Base-by-base conservation (phyloP, 2,797 vertebrate genomes). In the Melanotaenia parkinsoni region DNA sequence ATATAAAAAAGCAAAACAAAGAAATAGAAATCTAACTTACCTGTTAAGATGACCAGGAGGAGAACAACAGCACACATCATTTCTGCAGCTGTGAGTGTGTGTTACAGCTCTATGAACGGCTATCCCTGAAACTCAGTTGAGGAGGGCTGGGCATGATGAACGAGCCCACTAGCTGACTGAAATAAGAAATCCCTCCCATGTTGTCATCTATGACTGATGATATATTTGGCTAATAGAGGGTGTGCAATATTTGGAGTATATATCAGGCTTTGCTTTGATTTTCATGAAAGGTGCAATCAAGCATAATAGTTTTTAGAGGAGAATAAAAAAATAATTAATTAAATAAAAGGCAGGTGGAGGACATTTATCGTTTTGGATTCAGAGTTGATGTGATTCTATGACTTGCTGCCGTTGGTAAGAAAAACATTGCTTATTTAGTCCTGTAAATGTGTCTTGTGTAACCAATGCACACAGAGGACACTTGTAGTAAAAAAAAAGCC, bases 11-110 rank as follows among this genome's bases (percentile, higher is more conserved):
- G 26, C 12, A 10, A 16, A 57, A 20, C 20, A 58, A 1, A 1
- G 16, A 32, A 33, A 28, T 0, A 8, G 4, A 45, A 45, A 71
- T 32, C 5, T n/a, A 60, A 45, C 1, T 83, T 76, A 91, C 92
- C 88, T 71, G 85, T 70, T 38, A 87, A 70, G 81, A 80, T 3
- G 26, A 90, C 10, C 61, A 91, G 71, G 54, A 88, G 22, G 40
- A 89, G 38, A 51, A 89, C 59, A 68, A 43, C 64, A 30, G 51
- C 74, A 28, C 1, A 54, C 51, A 35, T 81, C 83, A 79, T 90
- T 4, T 76, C 77, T 73, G 51, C 45, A 74, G 68, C 32, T 26
- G 45, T 58, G 47, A 30, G n/a, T 18, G 33, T 43, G 38, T 10
- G 43, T 54, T 13, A 0, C 47, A 33, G 62, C 53, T 75, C 20